Evolutionary conservation across 92 coral and sea anemone species (phyloP), one percentile per base, ranked within the genome.

Genomic region (Isaurus tuberculatus): DNA sequence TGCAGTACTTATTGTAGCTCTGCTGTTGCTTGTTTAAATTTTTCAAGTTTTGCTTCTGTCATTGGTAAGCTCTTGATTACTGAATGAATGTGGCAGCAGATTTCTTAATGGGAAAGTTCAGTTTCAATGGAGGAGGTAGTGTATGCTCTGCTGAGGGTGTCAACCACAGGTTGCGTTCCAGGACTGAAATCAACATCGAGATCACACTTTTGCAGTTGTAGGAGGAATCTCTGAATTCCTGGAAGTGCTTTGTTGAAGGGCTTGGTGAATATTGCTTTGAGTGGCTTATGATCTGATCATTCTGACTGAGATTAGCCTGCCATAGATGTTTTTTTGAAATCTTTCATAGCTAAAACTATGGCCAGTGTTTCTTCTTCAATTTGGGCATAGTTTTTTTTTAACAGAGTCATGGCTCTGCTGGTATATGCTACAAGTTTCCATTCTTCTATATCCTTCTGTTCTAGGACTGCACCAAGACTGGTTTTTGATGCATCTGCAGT

Each of bases 211-310:
- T 64, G 70, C 16, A 61, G 31, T 23, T 32, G 1, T 5, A 22
- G 31, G 31, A 61, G 33, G 31, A 64, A 64, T 64, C 33, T 64
- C 0, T 64, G 36, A 28, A 64, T 64, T 72, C 55, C 40, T 73
- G 57, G 32, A 15, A 73, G 8, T 55, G 83, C 63, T 74, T 73
- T 22, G 70, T 70, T 26, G 25, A 51, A 22, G 60, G 60, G 60
- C 26, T 51, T 17, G 60, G 6, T 51, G 17, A 83, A 31, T 36
- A 34, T 33, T 68, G 84, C 60, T 26, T 83, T 83, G 28, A 83
- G 79, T 72, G 87, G 79, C 57, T 83, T 60, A 28, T 71, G 87
- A 11, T 65, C 44, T 83, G 65, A 34, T 33, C n/a, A n/a, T n/a
- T n/a, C 58, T 25, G 51, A 29, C 60, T 72, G 79, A 29, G 17